Conservation (phyloP, 92 coral and sea anemone species). For the Umimayanthus chanpuru region DNA sequence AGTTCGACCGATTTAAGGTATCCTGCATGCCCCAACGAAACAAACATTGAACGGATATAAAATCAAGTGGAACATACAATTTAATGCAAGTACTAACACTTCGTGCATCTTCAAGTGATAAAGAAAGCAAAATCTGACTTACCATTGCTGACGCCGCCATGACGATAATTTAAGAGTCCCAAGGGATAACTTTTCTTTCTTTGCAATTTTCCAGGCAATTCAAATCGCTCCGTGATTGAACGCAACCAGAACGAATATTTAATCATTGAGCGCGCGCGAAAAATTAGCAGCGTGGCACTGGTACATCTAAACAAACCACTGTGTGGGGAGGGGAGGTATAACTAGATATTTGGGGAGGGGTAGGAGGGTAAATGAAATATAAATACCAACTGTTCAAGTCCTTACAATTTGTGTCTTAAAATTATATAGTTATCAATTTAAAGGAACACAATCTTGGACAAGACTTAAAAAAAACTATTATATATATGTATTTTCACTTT, state of each 20-base stretch:
- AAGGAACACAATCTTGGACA: too few relatives aligned
- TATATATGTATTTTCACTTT: too few relatives aligned
- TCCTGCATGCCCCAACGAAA: background rate
- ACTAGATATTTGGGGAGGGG: background rate
- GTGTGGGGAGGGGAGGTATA: constrained; percentile 14
- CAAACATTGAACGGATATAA: background rate
- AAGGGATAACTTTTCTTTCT: constrained; percentile 2
- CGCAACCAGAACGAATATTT: background rate
- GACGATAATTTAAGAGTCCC: background rate
- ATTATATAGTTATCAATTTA: too few relatives aligned
- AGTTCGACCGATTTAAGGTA: background rate
- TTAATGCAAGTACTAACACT: background rate
- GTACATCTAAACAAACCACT: constrained; percentile 9
- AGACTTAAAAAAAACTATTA: too few relatives aligned
- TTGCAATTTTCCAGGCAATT: background rate
- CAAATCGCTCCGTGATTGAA: background rate
- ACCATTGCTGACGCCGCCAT: constrained; percentile 44
- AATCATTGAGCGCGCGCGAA: constrained; percentile 13
- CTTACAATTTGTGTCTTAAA: too few relatives aligned
- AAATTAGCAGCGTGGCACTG: constrained; percentile 28
- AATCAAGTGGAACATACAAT: background rate
- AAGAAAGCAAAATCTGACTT: background rate
- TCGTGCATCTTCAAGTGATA: background rate
- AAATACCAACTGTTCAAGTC: too few relatives aligned
- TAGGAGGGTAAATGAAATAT: background rate